phyloP scores from a whole-genome alignment of 2,797 vertebrate genomes.

The Anas bernieri region DNA sequence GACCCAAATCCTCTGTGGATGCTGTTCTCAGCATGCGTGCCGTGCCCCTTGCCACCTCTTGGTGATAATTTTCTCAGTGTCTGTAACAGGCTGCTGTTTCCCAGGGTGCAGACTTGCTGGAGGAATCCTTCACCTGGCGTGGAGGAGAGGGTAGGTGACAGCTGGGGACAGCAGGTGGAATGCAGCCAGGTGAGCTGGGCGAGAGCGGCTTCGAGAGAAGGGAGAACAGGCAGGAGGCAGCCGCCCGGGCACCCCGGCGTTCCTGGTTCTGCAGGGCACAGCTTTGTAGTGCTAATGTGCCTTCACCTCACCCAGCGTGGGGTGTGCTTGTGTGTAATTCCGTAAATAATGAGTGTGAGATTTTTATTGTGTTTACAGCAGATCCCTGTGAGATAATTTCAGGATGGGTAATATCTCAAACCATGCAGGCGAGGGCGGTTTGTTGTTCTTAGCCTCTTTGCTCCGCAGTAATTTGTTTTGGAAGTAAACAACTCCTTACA shows the following conservation, averaged over 20 bases:
- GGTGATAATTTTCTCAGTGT: not conserved
- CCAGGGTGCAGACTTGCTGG: fast-evolving
- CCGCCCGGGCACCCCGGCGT: not conserved
- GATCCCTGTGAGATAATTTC: not conserved
- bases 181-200: not conserved
- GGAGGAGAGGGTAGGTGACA: not conserved
- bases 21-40: not conserved
- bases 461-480: not conserved
- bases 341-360: not conserved
- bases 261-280: not conserved
- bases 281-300: conserved; percentile 35
- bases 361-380: not conserved
- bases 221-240: not conserved
- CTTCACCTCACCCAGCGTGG: not conserved
- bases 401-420: not conserved
- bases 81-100: not conserved
- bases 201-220: not conserved
- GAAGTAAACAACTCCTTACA: conserved; percentile 11
- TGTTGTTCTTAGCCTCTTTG: not conserved
- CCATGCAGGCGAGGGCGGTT: not conserved
- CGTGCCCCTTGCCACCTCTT: not conserved
- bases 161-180: not conserved
- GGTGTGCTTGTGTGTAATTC: not conserved
- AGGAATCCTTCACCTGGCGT: not conserved
- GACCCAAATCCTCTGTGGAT: not conserved